Evolutionary conservation across 2,888 invertebrate species (phyloP), one percentile per base, ranked within the genome.

Genomic region (Steinernema carpocapsae): DNA sequence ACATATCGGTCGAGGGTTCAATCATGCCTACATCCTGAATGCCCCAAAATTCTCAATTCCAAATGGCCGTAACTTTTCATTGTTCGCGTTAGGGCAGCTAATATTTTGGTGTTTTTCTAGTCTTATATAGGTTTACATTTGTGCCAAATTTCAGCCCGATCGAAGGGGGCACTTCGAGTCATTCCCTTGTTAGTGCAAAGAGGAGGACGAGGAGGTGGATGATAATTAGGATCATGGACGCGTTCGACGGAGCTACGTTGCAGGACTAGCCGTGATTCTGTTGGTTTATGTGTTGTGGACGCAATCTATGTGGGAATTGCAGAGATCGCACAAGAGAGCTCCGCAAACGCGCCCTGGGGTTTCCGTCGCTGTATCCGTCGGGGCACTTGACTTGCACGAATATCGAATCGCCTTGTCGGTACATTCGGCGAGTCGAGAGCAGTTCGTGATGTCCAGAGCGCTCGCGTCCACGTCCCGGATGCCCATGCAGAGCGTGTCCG

Each of bases 391-490:
- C 19, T 76, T 73, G 74, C 87, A 87, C 1, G 80, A 78, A 77
- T 88, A 87, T 29, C 87, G 86, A 70, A 84, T 76, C 3, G 80
- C 80, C 43, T 82, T 77, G 71, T 87, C 86, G 46, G 81, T 83
- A 76, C 87, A 87, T n/a, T 82, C 80, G 29, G 87, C 87, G 26
- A 87, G 85, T 6, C 80, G 83, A 1, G 86, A 85, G 77, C 87
- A 87, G 75, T 87, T 86, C 70, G 85, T 86, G 70, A 88, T 77
- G 26, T 86, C 88, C 7, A 87, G 82, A 12, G 83, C 83, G 75
- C 87, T 88, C 73, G 86, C 87, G 76, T 87, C 84, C 10, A 88
- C 83, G 75, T 87, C 87, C 22, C 79, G 71, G 7, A 81, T 73
- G 64, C 80, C 79, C 80, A 87, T 79, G 75, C 87, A 87, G 26